A percentile compares a stretch with the other conserved stretches of the same genome.
Evolutionary conservation across 2,113 vertebrate genomes (phyloP).

Genomic region (Aix galericulata): DNA sequence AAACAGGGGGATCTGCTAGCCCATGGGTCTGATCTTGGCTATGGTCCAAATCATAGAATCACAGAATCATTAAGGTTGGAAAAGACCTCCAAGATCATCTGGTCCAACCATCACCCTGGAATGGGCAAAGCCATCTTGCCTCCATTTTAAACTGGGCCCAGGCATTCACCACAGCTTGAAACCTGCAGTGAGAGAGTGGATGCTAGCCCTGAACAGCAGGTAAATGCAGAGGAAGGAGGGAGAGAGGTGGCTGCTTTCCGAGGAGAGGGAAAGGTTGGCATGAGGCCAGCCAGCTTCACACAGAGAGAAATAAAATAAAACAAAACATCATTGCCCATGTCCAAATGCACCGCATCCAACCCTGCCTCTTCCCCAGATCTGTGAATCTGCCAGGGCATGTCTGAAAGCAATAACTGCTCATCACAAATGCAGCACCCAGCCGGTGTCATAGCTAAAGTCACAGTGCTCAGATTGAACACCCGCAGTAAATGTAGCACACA

Average conservation of each 20-base stretch:
- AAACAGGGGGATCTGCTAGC: not conserved
- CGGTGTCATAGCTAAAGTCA: not conserved
- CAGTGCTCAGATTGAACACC: not conserved
- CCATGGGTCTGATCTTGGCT: not conserved
- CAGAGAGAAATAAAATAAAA: not conserved
- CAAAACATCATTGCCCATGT: not conserved
- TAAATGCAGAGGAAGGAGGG: not conserved
- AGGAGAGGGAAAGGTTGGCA: not conserved
- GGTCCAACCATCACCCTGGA: no score
- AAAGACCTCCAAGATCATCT: no score
- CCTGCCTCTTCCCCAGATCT: not conserved
- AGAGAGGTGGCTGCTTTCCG: not conserved
- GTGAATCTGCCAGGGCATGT: not conserved
- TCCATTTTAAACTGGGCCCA: not conserved
- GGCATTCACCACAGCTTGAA: not conserved
- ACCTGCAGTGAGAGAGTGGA: not conserved
- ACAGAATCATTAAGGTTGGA: no score
- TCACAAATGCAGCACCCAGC: not conserved
- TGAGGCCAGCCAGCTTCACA: not conserved
- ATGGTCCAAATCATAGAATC: not conserved
- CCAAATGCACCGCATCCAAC: not conserved
- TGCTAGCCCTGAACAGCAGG: not conserved
- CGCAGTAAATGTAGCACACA: not conserved
- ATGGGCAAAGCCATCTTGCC: not conserved
- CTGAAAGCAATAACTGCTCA: not conserved